Evolutionary conservation across 2,888 invertebrate species (phyloP).

Genomic region (Caenorhabditis macrosperma): DNA sequence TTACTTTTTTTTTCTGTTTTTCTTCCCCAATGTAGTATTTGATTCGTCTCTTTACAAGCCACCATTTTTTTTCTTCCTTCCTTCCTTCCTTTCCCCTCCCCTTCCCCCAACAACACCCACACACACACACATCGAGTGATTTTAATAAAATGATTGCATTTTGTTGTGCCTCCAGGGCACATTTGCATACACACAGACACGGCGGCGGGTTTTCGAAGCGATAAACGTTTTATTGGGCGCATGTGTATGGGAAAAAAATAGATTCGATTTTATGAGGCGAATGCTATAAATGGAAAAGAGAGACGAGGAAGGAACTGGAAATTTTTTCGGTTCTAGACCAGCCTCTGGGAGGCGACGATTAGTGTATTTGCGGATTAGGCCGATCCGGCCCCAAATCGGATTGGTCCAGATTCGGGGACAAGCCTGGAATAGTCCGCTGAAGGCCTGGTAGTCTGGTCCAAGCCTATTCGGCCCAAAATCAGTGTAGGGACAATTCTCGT

Average conservation of each 20-base stretch:
- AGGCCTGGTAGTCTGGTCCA: too few relatives aligned
- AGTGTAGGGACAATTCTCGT: too few relatives aligned
- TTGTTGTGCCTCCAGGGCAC: too few relatives aligned
- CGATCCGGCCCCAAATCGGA: too few relatives aligned
- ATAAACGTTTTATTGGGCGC: neutral
- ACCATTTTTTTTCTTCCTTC: neutral
- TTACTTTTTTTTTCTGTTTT: too few relatives aligned
- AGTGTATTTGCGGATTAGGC: neutral
- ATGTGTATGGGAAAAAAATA: neutral
- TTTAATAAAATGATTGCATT: constrained; percentile 48
- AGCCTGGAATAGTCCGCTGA: too few relatives aligned
- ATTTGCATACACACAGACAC: neutral
- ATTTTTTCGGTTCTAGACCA: neutral
- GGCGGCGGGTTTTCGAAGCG: neutral
- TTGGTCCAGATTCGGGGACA: too few relatives aligned
- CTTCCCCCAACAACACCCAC: neutral
- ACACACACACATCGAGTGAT: constrained; percentile 36
- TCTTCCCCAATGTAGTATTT: too few relatives aligned
- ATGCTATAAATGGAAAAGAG: neutral
- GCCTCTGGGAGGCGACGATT: neutral
- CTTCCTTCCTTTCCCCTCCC: neutral
- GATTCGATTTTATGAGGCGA: neutral
- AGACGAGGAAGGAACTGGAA: neutral
- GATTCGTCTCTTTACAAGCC: too few relatives aligned
- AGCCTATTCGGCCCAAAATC: too few relatives aligned